phyloP scores from a whole-genome alignment of 92 coral and sea anemone genomes.

The Blastomussa wellsi region DNA sequence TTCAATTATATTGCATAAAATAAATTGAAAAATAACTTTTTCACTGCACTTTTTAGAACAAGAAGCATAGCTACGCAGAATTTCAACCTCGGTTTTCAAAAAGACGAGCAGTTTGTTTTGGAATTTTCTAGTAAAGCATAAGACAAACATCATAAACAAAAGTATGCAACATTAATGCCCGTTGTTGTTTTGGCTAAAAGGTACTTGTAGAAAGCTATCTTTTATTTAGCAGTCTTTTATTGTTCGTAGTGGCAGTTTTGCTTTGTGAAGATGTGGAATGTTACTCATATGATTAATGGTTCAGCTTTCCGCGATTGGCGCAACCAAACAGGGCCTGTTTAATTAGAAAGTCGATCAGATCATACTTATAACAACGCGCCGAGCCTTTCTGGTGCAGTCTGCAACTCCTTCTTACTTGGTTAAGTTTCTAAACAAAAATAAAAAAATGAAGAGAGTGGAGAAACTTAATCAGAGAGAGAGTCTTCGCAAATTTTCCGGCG shows the following conservation, averaged over 20 bases:
- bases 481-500: neutral
- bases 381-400: neutral
- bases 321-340: neutral
- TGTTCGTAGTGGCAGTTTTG: neutral
- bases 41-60: neutral
- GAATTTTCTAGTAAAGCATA: neutral
- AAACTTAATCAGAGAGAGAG: neutral
- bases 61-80: neutral
- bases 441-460: neutral
- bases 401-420: neutral
- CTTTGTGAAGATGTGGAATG: neutral
- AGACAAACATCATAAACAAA: neutral
- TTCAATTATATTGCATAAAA: neutral
- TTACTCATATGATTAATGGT: neutral
- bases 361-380: neutral
- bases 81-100: neutral
- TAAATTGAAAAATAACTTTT: neutral
- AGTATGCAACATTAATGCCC: constrained; percentile 10
- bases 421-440: neutral
- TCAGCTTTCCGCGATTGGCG: neutral
- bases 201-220: neutral
- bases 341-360: neutral
- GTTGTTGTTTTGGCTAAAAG: constrained; percentile 3
- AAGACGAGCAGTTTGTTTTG: neutral
- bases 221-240: neutral